These are phyloP conservation scores for Ia io DNA, from an alignment of 2,113 vertebrate species.

Conservation along the genomic window DNA sequence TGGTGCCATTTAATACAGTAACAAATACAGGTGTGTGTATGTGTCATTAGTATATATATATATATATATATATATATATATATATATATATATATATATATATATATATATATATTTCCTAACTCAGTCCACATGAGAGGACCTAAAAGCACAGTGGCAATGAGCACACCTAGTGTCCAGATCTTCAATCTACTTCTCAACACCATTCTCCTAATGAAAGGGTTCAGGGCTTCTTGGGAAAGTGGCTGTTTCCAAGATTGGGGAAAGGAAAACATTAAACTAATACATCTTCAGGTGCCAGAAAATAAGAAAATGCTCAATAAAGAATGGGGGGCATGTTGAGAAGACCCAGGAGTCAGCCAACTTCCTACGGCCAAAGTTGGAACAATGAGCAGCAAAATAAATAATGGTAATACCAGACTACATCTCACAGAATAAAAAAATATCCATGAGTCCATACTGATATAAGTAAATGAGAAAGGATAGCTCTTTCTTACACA, in stretches of 20 bases:
- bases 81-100: too few relatives aligned
- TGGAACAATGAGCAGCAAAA: neutral
- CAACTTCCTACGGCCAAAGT: neutral
- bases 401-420: neutral
- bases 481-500: neutral
- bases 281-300: neutral
- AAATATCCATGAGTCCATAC: neutral
- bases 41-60: too few relatives aligned
- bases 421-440: neutral
- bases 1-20: neutral
- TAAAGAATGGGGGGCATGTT: neutral
- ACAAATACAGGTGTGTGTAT: rapidly evolving
- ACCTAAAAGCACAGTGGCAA: neutral
- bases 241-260: neutral
- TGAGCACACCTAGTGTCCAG: neutral
- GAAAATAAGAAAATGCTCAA: neutral
- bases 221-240: neutral
- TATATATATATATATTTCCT: neutral
- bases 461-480: neutral
- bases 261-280: neutral
- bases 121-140: neutral
- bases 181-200: neutral
- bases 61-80: rapidly evolving
- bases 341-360: neutral
- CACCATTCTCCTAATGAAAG: neutral